Conservation (phyloP, 2,888 invertebrate species). For the Mylabris sibirica region DNA sequence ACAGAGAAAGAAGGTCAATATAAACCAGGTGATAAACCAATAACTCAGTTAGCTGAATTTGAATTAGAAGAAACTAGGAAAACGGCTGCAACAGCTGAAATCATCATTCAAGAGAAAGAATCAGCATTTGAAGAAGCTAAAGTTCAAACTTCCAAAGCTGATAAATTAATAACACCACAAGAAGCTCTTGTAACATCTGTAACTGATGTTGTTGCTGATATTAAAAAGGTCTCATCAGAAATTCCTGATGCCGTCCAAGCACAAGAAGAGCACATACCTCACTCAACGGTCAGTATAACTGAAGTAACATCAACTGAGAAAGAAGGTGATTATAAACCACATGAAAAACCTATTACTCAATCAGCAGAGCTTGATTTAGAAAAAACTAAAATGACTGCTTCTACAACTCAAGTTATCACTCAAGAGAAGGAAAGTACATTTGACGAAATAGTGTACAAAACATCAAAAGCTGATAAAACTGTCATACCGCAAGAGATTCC, state of each 20-base stretch:
- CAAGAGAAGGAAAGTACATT: constrained; percentile 30
- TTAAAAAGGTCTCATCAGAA: constrained; percentile 33
- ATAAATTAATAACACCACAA: constrained; percentile 53
- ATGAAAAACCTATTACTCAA: constrained; percentile 46
- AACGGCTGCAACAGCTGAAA: constrained; percentile 38
- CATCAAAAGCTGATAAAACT: constrained; percentile 63
- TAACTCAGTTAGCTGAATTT: constrained; percentile 15
- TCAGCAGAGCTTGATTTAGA: constrained; percentile 51
- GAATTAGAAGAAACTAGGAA: constrained; percentile 32
- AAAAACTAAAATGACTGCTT: constrained; percentile 45
- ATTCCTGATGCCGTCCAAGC: constrained; percentile 24
- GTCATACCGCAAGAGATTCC: constrained; percentile 65
- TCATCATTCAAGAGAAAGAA: constrained; percentile 44
- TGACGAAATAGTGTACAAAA: constrained; percentile 38
- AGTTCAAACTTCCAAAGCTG: constrained; percentile 60
- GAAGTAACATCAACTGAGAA: constrained; percentile 44
- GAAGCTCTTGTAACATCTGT: constrained; percentile 39
- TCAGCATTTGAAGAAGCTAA: constrained; percentile 41
- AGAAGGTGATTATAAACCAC: constrained; percentile 42
- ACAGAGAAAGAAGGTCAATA: constrained; percentile 24
- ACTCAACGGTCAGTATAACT: constrained; percentile 29
- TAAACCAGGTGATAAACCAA: constrained; percentile 7
- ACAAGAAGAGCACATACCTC: constrained; percentile 20
- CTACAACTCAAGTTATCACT: constrained; percentile 36
- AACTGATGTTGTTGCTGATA: constrained; percentile 43